These are phyloP conservation scores for Anhinga anhinga DNA, from an alignment of 2,113 vertebrate species.

Conservation along the genomic window DNA sequence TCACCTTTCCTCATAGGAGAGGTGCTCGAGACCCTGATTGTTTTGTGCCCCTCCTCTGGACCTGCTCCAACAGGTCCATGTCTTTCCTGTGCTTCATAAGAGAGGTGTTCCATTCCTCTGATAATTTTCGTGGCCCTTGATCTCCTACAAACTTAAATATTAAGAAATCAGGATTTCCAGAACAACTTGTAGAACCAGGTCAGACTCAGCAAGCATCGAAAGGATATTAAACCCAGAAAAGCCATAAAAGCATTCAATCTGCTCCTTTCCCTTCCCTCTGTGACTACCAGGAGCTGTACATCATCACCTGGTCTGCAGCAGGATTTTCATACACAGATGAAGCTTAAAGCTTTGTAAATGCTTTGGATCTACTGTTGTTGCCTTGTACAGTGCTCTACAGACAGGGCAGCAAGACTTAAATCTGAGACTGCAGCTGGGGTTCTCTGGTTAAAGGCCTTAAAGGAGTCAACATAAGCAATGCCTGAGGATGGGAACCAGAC, in stretches of 20 bases:
- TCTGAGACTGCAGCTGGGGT: not conserved
- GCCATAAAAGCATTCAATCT: not conserved
- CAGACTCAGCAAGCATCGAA: not conserved
- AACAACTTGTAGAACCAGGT: not conserved
- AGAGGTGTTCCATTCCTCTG: too few species aligned
- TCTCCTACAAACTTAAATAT: not conserved
- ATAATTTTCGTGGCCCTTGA: not conserved
- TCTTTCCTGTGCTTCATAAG: too few species aligned
- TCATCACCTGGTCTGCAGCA: not conserved
- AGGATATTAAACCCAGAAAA: not conserved
- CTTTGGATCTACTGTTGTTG: not conserved
- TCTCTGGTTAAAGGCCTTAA: not conserved
- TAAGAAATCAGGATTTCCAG: not conserved
- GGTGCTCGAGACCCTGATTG: too few species aligned
- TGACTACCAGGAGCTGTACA: not conserved
- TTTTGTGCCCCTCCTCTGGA: too few species aligned
- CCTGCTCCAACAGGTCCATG: too few species aligned
- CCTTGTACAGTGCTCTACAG: not conserved
- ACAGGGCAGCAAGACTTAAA: not conserved
- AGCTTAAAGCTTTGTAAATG: slow-evolving; percentile 21
- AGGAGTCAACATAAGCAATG: not conserved
- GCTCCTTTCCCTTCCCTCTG: not conserved
- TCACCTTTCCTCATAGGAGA: too few species aligned
- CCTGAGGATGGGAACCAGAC: not conserved
- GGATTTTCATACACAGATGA: not conserved